These are phyloP conservation scores for Diplolepis rosae DNA, from an alignment of 2,888 invertebrate species.

Conservation along the genomic window DNA sequence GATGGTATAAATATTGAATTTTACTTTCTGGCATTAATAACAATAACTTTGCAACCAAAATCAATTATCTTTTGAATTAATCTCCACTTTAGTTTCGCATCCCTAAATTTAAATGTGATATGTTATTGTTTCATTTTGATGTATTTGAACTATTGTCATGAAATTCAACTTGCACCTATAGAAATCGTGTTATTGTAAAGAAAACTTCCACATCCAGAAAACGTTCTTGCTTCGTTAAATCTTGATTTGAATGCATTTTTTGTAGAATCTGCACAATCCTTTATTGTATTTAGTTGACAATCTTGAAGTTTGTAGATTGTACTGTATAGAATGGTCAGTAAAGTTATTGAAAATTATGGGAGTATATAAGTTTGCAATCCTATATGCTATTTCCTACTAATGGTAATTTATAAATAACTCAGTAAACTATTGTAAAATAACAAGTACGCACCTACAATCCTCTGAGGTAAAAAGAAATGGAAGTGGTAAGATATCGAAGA, in stretches of 20 bases:
- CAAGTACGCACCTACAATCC: not conserved
- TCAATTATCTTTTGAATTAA: too few species aligned
- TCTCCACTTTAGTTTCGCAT: too few species aligned
- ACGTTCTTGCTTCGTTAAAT: not conserved
- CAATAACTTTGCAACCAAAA: too few species aligned
- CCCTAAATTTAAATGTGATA: too few species aligned
- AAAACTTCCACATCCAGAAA: not conserved
- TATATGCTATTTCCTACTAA: too few species aligned
- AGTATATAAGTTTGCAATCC: not conserved
- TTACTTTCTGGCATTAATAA: too few species aligned
- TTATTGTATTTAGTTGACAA: not conserved
- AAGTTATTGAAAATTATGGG: not conserved
- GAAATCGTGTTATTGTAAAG: not conserved
- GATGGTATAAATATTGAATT: too few species aligned
- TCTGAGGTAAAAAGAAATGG: not conserved
- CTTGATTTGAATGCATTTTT: slow-evolving; percentile 3
- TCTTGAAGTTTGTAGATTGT: not conserved
- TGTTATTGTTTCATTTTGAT: too few species aligned
- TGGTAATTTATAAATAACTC: too few species aligned
- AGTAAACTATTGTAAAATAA: too few species aligned
- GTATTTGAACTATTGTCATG: too few species aligned
- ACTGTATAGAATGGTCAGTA: not conserved
- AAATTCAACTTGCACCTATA: too few species aligned
- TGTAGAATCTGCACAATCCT: not conserved
- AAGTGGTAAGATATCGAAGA: not conserved